A percentile compares a stretch with the other conserved stretches of the same genome.
Conservation (phyloP, 2,797 vertebrate genomes). For the Micromesistius poutassou region DNA sequence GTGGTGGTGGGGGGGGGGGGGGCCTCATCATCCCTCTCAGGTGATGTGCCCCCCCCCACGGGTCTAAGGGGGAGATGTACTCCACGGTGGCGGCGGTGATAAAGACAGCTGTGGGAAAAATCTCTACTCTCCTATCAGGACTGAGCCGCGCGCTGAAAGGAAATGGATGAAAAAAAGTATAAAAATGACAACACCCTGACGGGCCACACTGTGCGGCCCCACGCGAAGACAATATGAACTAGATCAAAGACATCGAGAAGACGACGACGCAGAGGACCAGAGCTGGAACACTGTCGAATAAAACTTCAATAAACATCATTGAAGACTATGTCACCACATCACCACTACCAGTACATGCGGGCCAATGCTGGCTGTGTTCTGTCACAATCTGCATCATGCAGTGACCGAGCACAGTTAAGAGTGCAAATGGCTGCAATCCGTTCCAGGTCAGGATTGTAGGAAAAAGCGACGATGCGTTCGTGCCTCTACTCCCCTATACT, state of each 20-base stretch:
- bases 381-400: slow-evolving; percentile 9
- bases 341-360: not conserved
- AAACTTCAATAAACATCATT: not conserved
- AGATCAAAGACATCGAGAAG: no score
- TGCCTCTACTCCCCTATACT: slow-evolving; percentile 30
- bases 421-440: slow-evolving; percentile 42
- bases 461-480: slow-evolving; percentile 17
- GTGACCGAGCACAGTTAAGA: slow-evolving; percentile 13
- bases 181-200: no score
- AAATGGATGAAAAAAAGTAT: no score
- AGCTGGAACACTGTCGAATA: not conserved
- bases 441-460: slow-evolving; percentile 46
- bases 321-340: not conserved
- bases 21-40: no score
- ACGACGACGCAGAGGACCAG: no score
- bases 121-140: no score
- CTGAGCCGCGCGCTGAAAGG: no score
- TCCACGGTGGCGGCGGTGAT: slow-evolving; percentile 5
- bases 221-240: no score
- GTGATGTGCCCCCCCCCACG: no score
- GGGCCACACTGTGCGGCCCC: no score
- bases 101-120: slow-evolving; percentile 19
- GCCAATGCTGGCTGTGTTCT: not conserved
- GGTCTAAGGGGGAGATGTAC: no score
- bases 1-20: slow-evolving; percentile 28